A percentile compares a stretch with the other conserved stretches of the same genome.
These are phyloP conservation scores for Palaemon carinicauda DNA, from an alignment of 1,140 invertebrate species.

Conservation along the genomic window DNA sequence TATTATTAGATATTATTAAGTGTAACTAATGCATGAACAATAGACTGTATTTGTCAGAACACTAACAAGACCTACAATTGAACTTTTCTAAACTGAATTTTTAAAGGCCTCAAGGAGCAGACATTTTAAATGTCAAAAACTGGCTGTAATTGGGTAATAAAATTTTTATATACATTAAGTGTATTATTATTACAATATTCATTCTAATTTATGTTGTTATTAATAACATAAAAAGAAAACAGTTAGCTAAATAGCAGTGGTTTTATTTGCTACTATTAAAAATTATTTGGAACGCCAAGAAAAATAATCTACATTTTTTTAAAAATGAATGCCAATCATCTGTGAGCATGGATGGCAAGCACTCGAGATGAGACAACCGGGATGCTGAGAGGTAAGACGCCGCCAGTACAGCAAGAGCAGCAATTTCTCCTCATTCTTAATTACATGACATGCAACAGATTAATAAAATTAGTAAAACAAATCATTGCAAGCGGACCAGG, in stretches of 20 bases:
- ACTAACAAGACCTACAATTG: constrained; percentile 49
- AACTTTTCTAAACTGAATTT: constrained; percentile 42
- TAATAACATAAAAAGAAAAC: not conserved
- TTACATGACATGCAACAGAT: constrained; percentile 54
- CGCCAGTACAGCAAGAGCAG: constrained; percentile 39
- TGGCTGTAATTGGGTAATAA: constrained; percentile 42
- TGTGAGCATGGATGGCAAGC: constrained; percentile 33
- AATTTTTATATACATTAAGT: not conserved
- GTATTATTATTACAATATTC: not conserved
- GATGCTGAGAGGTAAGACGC: constrained; percentile 37
- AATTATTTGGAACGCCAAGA: not conserved
- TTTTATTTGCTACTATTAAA: constrained; percentile 7
- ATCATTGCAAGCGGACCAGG: constrained; percentile 52
- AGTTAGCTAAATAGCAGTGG: not conserved
- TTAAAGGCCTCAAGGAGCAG: constrained; percentile 52
- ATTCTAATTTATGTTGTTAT: not conserved
- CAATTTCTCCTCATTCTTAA: constrained; percentile 54
- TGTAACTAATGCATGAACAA: constrained; percentile 11
- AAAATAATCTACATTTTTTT: constrained; percentile 35
- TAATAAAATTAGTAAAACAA: constrained; percentile 53
- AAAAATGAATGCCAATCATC: constrained; percentile 11
- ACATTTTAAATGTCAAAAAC: constrained; percentile 55
- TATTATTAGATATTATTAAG: not conserved
- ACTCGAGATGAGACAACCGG: constrained; percentile 35
- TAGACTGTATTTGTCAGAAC: constrained; percentile 23